Evolutionary conservation across 92 coral and sea anemone genomes (phyloP), one percentile per base, ranked within the genome.

Genomic region (Micromussa lordhowensis): DNA sequence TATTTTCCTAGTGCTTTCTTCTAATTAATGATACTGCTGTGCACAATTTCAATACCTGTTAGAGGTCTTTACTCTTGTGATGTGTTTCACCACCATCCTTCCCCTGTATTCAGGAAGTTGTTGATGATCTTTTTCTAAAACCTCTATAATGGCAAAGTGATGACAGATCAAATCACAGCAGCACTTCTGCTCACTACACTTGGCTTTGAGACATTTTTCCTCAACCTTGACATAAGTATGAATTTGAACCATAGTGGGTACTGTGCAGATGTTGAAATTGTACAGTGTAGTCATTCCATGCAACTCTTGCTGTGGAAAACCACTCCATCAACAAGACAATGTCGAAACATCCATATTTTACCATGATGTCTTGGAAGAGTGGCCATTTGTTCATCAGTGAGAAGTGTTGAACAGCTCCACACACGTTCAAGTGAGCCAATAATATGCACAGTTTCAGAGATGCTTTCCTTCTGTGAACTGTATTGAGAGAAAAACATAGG

Each of bases 361-460:
- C 86, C 86, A 82, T 58, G 51, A 68, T 68, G 74, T 51, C 19
- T 34, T 82, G 53, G 74, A 48, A 82, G 75, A 7, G 75, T 63
- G 54, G 48, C 35, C 55, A 30, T 16, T 66, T 82, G 51, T 10
- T 82, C 86, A 64, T 82, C 57, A 15, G 86, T 31, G 9, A 82
- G 24, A 55, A 63, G 75, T 21, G 24, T 68, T 66, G 86, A 82
- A 63, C 61, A 53, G 1, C 75, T 17, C 86, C 77, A 82, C 29
- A 82, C 75, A 49, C 86, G 73, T 82, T 81, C 85, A 71, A 82
- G 72, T 29, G 86, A 66, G 18, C 86, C 86, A 58, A 82, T 35
- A 28, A 66, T 70, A 68, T 82, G 75, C 1, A 66, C 32, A n/a
- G 10, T 63, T 32, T 82, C 75, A 13, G 73, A 71, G 48, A 82